These are phyloP conservation scores for Fundulus diaphanus DNA, from an alignment of 2,797 vertebrate species.

Conservation along the genomic window DNA sequence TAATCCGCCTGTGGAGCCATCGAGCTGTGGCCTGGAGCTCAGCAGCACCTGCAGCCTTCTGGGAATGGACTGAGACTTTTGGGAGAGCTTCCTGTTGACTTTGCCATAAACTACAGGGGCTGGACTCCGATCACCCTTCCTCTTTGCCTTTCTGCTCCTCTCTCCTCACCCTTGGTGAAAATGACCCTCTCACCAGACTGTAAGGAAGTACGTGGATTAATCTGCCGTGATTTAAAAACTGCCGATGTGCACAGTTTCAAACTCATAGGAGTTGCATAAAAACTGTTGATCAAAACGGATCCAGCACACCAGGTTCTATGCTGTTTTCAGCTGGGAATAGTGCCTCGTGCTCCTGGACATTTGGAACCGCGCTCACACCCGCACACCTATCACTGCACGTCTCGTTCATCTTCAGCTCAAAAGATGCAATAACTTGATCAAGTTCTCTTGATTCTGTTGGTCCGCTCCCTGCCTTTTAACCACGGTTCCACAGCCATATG, in stretches of 20 bases:
- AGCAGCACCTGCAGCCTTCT: conserved; percentile 75
- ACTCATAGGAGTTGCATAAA: conserved; percentile 42
- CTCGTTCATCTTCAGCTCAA: conserved; percentile 45
- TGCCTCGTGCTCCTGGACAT: conserved; percentile 60
- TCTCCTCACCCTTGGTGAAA: conserved; percentile 47
- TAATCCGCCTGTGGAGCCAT: conserved; percentile 63
- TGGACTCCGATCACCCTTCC: conserved; percentile 77
- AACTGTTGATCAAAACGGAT: conserved; percentile 50
- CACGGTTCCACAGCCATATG: conserved; percentile 51
- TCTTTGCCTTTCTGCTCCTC: conserved; percentile 41
- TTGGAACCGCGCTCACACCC: conserved; percentile 51
- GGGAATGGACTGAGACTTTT: conserved; percentile 81
- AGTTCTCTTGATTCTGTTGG: conserved; percentile 38
- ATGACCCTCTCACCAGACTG: conserved; percentile 68
- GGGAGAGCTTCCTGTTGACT: conserved; percentile 82
- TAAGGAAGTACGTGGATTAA: conserved; percentile 65
- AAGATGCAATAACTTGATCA: conserved; percentile 51
- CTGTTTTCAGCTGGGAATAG: conserved; percentile 59
- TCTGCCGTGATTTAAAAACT: conserved; percentile 51
- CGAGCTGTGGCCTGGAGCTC: conserved; percentile 76
- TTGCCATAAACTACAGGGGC: conserved; percentile 86
- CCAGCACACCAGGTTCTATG: conserved; percentile 49
- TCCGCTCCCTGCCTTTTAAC: conserved; percentile 40
- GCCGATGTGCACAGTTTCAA: conserved; percentile 40
- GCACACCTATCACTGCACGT: conserved; percentile 24